These are phyloP conservation scores for Acanthosepion lycidas DNA, from an alignment of 2,888 invertebrate species.

Conservation along the genomic window DNA sequence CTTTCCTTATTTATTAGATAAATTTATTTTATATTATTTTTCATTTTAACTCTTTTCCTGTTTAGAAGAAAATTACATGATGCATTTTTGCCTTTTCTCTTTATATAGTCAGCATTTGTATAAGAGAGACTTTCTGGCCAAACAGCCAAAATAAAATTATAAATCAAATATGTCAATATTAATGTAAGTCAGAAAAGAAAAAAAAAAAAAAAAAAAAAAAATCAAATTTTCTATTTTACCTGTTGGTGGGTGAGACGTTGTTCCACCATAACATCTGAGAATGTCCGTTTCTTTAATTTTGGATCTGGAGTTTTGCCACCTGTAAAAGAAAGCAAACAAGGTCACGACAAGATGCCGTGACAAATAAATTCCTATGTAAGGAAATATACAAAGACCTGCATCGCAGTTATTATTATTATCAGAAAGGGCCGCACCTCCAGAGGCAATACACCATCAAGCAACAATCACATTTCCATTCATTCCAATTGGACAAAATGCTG, in stretches of 20 bases:
- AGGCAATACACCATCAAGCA: not conserved
- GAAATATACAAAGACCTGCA: constrained; percentile 46
- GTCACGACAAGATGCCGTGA: constrained; percentile 72
- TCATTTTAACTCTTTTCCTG: no score
- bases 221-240: constrained; percentile 77
- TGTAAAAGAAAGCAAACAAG: constrained; percentile 78
- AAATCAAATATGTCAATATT: not conserved
- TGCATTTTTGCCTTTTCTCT: no score
- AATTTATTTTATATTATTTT: no score
- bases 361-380: constrained; percentile 51
- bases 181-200: not conserved
- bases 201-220: not conserved
- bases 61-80: no score
- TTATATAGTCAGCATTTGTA: no score
- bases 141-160: no score
- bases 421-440: constrained; percentile 24
- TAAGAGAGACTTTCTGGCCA: no score
- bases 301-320: constrained; percentile 98
- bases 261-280: constrained; percentile 97
- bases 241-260: constrained; percentile 93
- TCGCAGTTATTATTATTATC: constrained; percentile 42
- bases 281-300: constrained; percentile 86
- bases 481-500: not conserved
- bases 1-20: no score
- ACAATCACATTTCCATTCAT: constrained; percentile 37